Evolutionary conservation across 1,140 invertebrate species (phyloP), one percentile per base, ranked within the genome.

Genomic region (Matsumurasca onukii): DNA sequence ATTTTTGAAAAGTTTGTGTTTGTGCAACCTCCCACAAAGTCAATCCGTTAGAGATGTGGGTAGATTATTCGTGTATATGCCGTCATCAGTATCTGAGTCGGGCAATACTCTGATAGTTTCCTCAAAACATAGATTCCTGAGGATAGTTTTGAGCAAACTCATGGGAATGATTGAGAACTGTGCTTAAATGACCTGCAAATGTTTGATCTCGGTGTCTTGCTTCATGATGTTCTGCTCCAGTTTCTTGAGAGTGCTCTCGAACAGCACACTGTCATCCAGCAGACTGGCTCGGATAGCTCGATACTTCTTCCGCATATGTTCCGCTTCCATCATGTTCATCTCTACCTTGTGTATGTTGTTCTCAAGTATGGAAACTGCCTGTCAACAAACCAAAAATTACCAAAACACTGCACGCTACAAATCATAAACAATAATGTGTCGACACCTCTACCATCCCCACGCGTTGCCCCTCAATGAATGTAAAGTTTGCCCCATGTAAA

Each of bases 281-380:
- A 92, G 75, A n/a, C 86, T 88, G 67, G 84, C 82, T 72, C 86
- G 80, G n/a, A 92, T 91, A 5, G 85, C 86, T 55, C 80, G 80
- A 72, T 92, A 92, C 75, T 91, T 92, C 77, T 89, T 89, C 68
- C 86, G 85, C 0, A 92, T 84, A 67, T 91, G 85, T 73, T 91
- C 87, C 1, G 90, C 89, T 78, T 92, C 90, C 78, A 89, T 88
- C 81, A 88, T 88, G 80, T 91, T 90, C 34, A 92, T 87, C 62
- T 90, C 85, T 1, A 90, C 85, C 70, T 87, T 85, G 75, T 92
- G 89, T 48, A 89, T 89, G 74, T 87, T 85, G 78, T 91, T 92
- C 78, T 91, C 90, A 68, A 92, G 78, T 69, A 86, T 85, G 2
- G 86, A 85, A 1, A 89, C 86, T 69, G 86, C 82, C 89, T 91